A percentile compares a stretch with the other conserved stretches of the same genome.
Conservation (phyloP, 2,113 vertebrate species). For the Solea solea region DNA sequence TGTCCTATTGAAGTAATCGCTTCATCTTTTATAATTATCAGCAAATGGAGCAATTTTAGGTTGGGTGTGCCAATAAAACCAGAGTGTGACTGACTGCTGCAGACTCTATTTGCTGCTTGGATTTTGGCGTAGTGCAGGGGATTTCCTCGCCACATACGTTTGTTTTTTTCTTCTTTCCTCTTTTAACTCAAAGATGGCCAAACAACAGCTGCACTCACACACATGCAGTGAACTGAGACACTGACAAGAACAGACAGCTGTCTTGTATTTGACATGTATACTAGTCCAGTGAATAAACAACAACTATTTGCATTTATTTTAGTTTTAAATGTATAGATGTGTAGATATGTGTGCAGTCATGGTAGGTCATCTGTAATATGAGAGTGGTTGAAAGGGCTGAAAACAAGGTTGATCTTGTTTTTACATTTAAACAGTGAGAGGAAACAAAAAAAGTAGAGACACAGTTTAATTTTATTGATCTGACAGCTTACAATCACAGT, state of each 20-base stretch:
- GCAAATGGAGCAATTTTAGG: constrained; percentile 56
- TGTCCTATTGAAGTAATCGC: constrained; percentile 30
- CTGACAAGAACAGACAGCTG: constrained; percentile 45
- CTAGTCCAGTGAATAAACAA: not conserved
- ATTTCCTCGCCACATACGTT: constrained; percentile 80
- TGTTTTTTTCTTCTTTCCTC: constrained; percentile 79
- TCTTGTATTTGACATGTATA: constrained; percentile 9
- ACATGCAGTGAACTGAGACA: constrained; percentile 59
- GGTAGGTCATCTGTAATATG: not conserved
- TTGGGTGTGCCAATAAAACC: constrained; percentile 62
- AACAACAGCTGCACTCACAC: constrained; percentile 78
- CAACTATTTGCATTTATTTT: not conserved
- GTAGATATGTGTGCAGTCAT: not conserved
- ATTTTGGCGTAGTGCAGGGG: constrained; percentile 80
- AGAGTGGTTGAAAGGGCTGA: not conserved
- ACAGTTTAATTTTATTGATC: constrained; percentile 1
- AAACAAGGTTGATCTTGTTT: not conserved
- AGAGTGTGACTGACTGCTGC: constrained; percentile 50
- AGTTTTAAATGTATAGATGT: not conserved
- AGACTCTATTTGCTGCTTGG: constrained; percentile 67
- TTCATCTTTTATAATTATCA: constrained; percentile 60
- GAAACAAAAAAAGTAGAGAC: not conserved
- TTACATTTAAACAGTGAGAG: not conserved
- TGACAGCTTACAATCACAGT: constrained; percentile 48
- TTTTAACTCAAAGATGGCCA: constrained; percentile 80